Evolutionary conservation across 1,140 invertebrate genomes (phyloP), one percentile per base, ranked within the genome.

Genomic region (Diabrotica virgifera): DNA sequence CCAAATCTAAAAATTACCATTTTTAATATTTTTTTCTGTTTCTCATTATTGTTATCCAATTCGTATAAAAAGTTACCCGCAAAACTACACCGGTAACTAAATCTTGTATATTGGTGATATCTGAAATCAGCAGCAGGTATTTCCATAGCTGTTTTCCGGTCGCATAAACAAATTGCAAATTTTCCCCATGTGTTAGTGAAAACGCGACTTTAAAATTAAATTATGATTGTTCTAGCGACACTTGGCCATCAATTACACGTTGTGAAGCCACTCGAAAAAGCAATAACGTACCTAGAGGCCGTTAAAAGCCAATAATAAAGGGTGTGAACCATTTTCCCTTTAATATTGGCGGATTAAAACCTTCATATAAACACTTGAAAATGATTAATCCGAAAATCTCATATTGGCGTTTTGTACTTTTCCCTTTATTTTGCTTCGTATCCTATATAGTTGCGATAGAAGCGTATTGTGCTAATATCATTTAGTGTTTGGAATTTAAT

Each of bases 231-330:
- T 46, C n/a, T n/a, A 10, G 40, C n/a, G 40, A 46, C 40, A 46
- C 40, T 46, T 5, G n/a, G 8, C 40, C 58, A 24, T 59, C 58
- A 59, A 59, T 59, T 59, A 50, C 8, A 46, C 51, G 14, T 24
- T 60, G 5, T 12, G n/a, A 36, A 62, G 14, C 52, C 50, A 24
- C 65, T 66, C 52, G 38, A 66, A 58, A 66, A 66, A 52, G 65
- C 65, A 66, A 66, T 66, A 66, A 62, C 40, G 52, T 51, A 66
- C 59, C 52, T 24, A 24, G 53, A 10, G 35, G 51, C 12, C 35
- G 35, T 59, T 52, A 40, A 59, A 58, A 64, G 37, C 57, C 64
- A 65, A 60, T 66, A 66, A 62, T 62, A 66, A 51, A 60, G 64
- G 64, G 64, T 51, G 64, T 55, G 51, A 59, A 46, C 40, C n/a